Base-by-base conservation (phyloP, 2,113 vertebrate species). In the Calidris pygmaea region DNA sequence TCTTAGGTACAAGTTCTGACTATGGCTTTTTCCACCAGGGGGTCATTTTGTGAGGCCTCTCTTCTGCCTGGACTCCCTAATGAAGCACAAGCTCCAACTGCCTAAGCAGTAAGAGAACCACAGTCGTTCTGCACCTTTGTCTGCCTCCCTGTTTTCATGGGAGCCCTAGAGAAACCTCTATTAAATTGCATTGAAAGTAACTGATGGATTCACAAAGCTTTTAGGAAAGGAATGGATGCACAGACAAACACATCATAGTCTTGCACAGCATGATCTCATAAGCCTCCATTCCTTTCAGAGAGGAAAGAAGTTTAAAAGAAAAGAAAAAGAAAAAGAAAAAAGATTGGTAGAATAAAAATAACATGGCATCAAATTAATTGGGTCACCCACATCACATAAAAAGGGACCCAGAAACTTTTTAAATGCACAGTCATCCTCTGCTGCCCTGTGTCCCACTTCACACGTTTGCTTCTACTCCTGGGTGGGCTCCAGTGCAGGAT, bases 61-160 rank as follows among this genome's bases (percentile, higher is more conserved):
- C 17, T 78, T 26, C 29, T 92, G 56, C 53, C 67, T 72, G 47
- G 43, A 48, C 70, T 85, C 66, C 30, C 30, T 90, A 85, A 84
- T 8, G 43, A 82, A 71, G 29, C 55, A 8, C 0, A 0, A 85
- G 16, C 14, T 90, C 39, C 3, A 1, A 4, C 58, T 72, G 41
- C 34, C 53, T 12, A 6, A 20, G 62, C 58, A 65, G 20, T 39
- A 22, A 32, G 39, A 75, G 43, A 73, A 20, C 32, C 18, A 9
- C n/a, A 37, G 41, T 32, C 32, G 37, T 21, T 50, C 83, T 90
- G 10, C 30, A 48, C 34, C 68, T 91, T 76, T 35, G 20, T 37
- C 78, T 90, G 32, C 34, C 53, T 43, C 10, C 39, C 39, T 59
- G 30, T 60, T 90, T 80, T 71, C 73, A 55, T 12, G 29, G 41